Base-by-base conservation (phyloP, 2,888 invertebrate species). In the Heliconius erato region DNA sequence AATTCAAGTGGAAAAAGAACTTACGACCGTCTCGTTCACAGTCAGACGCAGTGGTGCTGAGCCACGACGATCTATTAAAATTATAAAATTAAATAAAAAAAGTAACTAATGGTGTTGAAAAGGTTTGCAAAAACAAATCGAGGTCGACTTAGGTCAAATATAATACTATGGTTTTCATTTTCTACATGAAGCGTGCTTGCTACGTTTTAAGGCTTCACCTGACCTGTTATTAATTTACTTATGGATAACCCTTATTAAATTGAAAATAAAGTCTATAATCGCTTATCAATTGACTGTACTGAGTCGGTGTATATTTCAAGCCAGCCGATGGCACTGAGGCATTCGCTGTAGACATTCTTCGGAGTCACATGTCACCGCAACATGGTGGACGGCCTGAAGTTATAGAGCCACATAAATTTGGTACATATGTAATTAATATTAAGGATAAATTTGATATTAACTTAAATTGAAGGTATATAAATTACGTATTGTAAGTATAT, bases 71-170 rank as follows among this genome's bases (percentile, higher is more conserved):
- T 2, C 5, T 65, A 65, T 28, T 65, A 26, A 65, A 28, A 26
- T 28, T 67, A 28, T 14, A 32, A 28, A 67, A 32, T 67, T 28
- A 32, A 67, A 19, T 16, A 19, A 28, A 67, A 16, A 67, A 19
- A 63, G 23, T 26, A 71, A 26, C 40, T 71, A 32, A 77, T 74
- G 54, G 69, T 28, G 49, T 35, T 74, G 26, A 74, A 74, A 71
- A 82, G 44, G 44, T 68, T 82, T 65, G 74, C 79, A 78, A 82
- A 79, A 82, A 82, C 59, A 68, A 78, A 74, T 74, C 74, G 84
- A 83, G 80, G 82, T 68, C 82, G 68, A 84, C 79, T 68, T 79
- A 83, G 82, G 80, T 82, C 80, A 84, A 82, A 83, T 80, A 81
- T 79, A 83, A 81, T 83, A 74, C 74, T 74, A 69, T 63, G 65